Evolutionary conservation across 2,797 vertebrate species (phyloP), one percentile per base, ranked within the genome.

Genomic region (Manis crassicaudata): DNA sequence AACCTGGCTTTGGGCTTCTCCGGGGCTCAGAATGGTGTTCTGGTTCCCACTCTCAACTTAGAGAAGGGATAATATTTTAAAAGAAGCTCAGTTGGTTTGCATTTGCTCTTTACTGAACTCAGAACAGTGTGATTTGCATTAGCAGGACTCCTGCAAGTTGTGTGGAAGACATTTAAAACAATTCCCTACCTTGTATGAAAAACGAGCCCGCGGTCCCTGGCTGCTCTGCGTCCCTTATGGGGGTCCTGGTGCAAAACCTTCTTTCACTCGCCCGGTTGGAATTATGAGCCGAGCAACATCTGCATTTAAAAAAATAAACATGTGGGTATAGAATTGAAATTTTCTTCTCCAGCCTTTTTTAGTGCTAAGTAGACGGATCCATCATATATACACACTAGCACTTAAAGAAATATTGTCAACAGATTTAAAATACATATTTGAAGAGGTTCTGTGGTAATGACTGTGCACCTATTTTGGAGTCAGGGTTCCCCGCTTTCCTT

Each of bases 71-170:
- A 76, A n/a, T 88, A 90, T 91, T 80, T 68, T 87, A 60, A 52
- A 95, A 96, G 92, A 92, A 70, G 50, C 82, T 88, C 73, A 63
- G 50, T 93, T 73, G 35, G 84, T 94, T 89, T 88, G 77, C 95
- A 63, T 95, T 94, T 96, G 73, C 68, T 89, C 8, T 96, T 96
- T 96, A 96, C 84, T 72, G 18, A 90, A 85, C 35, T 83, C 82
- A 73, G 93, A 62, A 0, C 70, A 70, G 56, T 18, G 17, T 95
- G 97, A 93, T 95, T 97, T 97, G 67, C 91, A 80, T 97, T 97
- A 97, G 63, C 62, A 63, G 25, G 67, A 68, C 56, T 96, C 88
- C 94, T 96, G 94, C 90, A 96, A 96, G 86, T 90, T 65, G 80
- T 76, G 1, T 13, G 91, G 89, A 95, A 94, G 73, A 73, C 86